Conservation (phyloP, 2,113 vertebrate species). For the Capricornis sumatraensis region DNA sequence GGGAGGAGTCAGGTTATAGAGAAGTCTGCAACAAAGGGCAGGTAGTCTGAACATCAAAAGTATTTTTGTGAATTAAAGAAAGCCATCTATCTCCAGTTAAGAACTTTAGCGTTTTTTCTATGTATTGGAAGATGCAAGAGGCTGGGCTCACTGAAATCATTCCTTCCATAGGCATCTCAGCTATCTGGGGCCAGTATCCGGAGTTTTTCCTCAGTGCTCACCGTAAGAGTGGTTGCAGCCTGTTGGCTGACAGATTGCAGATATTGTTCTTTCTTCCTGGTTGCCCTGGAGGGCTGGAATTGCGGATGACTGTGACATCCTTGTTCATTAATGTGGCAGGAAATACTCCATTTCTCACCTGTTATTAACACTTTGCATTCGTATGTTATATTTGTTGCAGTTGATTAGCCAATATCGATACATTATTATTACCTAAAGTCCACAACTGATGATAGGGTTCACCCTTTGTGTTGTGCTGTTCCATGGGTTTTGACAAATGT, state of each 20-base stretch:
- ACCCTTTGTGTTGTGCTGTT: rapidly evolving
- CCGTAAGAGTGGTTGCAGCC: not conserved
- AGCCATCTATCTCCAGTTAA: not conserved
- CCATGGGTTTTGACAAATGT: not conserved
- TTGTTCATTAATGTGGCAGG: not conserved
- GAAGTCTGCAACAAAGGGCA: not conserved
- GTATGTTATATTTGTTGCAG: not conserved
- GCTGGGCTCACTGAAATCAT: not conserved
- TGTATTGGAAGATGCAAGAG: not conserved
- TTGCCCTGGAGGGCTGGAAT: not conserved
- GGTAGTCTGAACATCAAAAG: not conserved
- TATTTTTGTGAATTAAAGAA: not conserved
- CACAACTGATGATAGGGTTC: not conserved
- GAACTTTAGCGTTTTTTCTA: not conserved
- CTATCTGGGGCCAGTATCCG: not conserved
- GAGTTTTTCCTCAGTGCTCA: not conserved
- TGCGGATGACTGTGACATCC: not conserved
- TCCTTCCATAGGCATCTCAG: not conserved
- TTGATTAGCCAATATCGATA: not conserved
- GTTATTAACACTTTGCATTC: not conserved
- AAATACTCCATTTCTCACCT: not conserved
- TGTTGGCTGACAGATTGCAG: not conserved
- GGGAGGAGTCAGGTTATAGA: not conserved
- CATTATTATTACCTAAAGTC: not conserved
- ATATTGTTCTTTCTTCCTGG: not conserved